Conservation (phyloP, 2,888 invertebrate genomes). For the Amiota communis region DNA sequence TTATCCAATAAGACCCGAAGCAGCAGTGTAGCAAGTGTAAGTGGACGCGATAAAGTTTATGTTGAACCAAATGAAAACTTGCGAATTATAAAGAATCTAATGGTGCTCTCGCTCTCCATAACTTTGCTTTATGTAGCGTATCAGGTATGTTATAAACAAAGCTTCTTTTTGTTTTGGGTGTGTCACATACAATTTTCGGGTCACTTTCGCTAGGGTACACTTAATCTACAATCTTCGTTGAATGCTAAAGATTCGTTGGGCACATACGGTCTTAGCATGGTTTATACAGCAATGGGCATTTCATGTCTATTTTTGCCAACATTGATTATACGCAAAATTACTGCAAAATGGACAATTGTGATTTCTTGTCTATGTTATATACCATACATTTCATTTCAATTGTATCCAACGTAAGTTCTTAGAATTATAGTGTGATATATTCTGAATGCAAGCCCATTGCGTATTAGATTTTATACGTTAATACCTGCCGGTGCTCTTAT, state of each 20-base stretch:
- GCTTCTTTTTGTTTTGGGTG: background rate
- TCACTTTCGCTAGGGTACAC: constrained; percentile 79
- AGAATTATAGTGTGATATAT: constrained; percentile 53
- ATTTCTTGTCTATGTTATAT: constrained; percentile 91
- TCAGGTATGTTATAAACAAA: constrained; percentile 55
- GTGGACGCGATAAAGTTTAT: constrained; percentile 19
- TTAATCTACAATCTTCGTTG: constrained; percentile 91
- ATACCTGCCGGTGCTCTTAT: constrained; percentile 90
- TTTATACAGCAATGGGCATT: constrained; percentile 90
- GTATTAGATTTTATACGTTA: constrained; percentile 83
- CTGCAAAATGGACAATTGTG: constrained; percentile 94
- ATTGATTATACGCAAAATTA: constrained; percentile 88
- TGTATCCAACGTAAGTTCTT: constrained; percentile 79
- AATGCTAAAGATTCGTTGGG: constrained; percentile 90
- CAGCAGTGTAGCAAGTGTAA: background rate
- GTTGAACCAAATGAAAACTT: constrained; percentile 77
- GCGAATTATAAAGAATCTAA: constrained; percentile 90
- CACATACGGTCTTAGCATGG: constrained; percentile 86
- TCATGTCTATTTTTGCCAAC: constrained; percentile 95
- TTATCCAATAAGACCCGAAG: background rate
- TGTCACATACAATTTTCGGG: background rate
- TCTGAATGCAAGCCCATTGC: background rate
- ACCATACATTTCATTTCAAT: constrained; percentile 92
- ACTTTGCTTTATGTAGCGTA: constrained; percentile 96
- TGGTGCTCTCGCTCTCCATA: constrained; percentile 89